Base-by-base conservation (phyloP, 2,113 vertebrate genomes). In the Sinocyclocheilus maitianheensis region DNA sequence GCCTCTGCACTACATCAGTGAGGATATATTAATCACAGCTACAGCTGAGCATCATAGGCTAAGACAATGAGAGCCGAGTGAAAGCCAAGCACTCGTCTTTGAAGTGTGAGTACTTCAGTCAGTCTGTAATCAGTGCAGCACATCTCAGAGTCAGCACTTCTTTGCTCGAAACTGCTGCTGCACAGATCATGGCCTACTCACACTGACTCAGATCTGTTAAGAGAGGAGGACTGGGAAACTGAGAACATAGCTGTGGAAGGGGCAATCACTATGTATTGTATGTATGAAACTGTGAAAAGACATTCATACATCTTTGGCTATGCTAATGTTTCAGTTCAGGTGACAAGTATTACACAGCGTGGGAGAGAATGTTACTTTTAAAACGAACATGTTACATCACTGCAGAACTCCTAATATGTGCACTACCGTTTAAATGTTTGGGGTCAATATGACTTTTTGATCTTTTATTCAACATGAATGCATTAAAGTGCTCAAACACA, bases 41-140 rank as follows among this genome's bases (percentile, higher is more conserved):
- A 26, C 34, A 80, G 76, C 82, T 76, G 62, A 85, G 48, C 62
- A 1, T 72, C 40, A 11, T 13, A 30, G 26, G 40, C 18, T 37
- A 58, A 78, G 55, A 62, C 71, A 26, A 12, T 40, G 55, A 74
- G 55, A 84, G 77, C 26, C 0, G 16, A 26, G 22, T 34, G 26
- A 74, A 43, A 87, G 74, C 60, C 74, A 83, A 86, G 81, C 48
- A 51, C 65, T 48, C 4, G 43, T 80, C 43, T 78, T 85, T 85
- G 60, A 65, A 53, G 77, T 76, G 37, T 20, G 53, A 81, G 30
- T 51, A 55, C 69, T 84, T 87, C 26, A 85, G 48, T 83, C 40
- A 46, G 74, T 8, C 75, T 48, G 77, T 58, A 71, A 79, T 87
- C 86, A 87, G 55, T 53, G 11, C n/a, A 51, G 76, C 58, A 77